phyloP scores from a whole-genome alignment of 2,113 vertebrate species.

The Furnarius figulus region DNA sequence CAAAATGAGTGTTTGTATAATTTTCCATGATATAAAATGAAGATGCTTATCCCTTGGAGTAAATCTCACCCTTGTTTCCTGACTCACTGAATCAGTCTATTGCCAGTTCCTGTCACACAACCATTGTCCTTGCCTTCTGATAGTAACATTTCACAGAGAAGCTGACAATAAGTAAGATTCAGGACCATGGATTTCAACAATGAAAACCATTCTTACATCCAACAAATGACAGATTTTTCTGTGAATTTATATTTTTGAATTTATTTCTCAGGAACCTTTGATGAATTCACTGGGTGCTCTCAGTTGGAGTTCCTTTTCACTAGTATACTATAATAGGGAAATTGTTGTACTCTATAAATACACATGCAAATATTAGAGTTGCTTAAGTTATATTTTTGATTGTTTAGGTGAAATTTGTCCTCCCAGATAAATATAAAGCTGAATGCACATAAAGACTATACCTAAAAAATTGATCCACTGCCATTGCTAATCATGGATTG shows the following conservation, averaged over 20 bases:
- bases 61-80: neutral
- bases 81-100: neutral
- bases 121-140: constrained; percentile 15
- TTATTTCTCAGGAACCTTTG: neutral
- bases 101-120: neutral
- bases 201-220: neutral
- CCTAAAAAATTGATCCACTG: neutral
- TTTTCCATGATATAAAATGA: neutral
- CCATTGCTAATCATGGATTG: neutral
- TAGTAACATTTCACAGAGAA: neutral
- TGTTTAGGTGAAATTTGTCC: neutral
- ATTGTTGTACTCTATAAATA: neutral
- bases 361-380: neutral
- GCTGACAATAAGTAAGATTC: neutral
- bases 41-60: neutral
- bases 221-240: neutral
- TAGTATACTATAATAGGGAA: neutral
- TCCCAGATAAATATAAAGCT: neutral
- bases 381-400: neutral
- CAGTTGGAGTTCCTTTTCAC: neutral
- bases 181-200: neutral
- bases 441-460: neutral
- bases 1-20: neutral
- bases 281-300: neutral
- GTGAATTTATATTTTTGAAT: neutral